Evolutionary conservation across 2,888 invertebrate genomes (phyloP).

Genomic region (Tenthredo notha): DNA sequence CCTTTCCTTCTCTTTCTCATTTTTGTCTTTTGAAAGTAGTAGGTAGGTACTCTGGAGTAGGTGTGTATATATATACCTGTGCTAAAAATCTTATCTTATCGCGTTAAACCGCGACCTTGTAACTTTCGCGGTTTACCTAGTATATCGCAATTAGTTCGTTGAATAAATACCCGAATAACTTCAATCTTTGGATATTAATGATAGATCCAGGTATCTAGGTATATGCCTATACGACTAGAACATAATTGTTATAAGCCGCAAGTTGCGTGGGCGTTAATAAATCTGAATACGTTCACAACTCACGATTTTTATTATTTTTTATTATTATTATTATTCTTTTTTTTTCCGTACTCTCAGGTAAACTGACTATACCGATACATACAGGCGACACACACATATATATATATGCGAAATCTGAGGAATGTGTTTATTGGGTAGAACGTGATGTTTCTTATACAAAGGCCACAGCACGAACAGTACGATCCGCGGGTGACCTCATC

Average conservation of each 20-base stretch:
- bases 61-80: background rate
- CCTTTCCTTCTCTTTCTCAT: background rate
- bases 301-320: background rate
- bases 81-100: slow-evolving; percentile 18
- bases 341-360: background rate
- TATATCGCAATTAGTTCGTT: background rate
- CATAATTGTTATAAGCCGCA: background rate
- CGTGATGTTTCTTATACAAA: slow-evolving; percentile 30
- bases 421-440: slow-evolving; percentile 51
- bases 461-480: background rate
- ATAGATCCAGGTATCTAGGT: background rate
- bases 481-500: slow-evolving; percentile 27
- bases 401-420: background rate
- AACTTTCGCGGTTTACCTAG: background rate
- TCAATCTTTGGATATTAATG: background rate
- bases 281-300: background rate
- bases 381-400: background rate
- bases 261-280: background rate
- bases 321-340: background rate
- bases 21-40: background rate
- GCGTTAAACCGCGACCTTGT: background rate
- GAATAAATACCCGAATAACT: background rate
- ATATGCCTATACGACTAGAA: background rate
- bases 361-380: background rate
- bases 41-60: too few relatives aligned